A percentile compares a stretch with the other conserved stretches of the same genome.
These are phyloP conservation scores for Amblyraja radiata DNA, from an alignment of 2,797 vertebrate genomes.

Conservation along the genomic window DNA sequence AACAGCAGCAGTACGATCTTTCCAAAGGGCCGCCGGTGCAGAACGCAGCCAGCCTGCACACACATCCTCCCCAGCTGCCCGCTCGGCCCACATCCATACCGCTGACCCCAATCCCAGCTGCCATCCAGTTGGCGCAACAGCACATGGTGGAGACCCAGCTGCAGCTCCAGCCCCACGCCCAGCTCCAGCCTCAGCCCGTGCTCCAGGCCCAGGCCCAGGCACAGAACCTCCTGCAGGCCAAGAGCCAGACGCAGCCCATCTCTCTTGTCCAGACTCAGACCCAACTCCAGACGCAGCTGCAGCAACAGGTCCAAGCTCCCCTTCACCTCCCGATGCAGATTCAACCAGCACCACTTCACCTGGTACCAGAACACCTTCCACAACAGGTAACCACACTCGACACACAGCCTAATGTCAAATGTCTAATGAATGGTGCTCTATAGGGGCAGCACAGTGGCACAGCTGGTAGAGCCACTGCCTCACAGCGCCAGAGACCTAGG, in stretches of 20 bases:
- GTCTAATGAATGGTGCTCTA: background rate
- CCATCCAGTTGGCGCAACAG: slow-evolving; percentile 68
- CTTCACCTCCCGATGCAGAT: slow-evolving; percentile 72
- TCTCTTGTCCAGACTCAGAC: slow-evolving; percentile 51
- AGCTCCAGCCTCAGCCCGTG: slow-evolving; percentile 41
- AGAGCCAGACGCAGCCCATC: slow-evolving; percentile 60
- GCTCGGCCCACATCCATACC: slow-evolving; percentile 61
- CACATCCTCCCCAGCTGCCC: slow-evolving; percentile 77
- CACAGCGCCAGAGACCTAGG: background rate
- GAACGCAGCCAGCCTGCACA: slow-evolving; percentile 82
- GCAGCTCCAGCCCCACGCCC: slow-evolving; percentile 39
- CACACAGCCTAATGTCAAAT: no score
- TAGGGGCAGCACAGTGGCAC: no score
- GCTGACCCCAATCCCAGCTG: slow-evolving; percentile 57
- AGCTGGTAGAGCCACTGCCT: no score
- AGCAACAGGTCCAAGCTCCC: slow-evolving; percentile 68
- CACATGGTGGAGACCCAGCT: slow-evolving; percentile 60
- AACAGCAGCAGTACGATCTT: slow-evolving; percentile 77
- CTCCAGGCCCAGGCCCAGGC: slow-evolving; percentile 44
- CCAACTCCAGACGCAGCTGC: slow-evolving; percentile 69
- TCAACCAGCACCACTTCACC: slow-evolving; percentile 51
- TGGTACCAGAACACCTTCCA: slow-evolving; percentile 56
- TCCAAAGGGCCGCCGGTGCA: slow-evolving; percentile 86
- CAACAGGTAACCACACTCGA: slow-evolving; percentile 56
- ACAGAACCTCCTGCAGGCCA: slow-evolving; percentile 65